Evolutionary conservation across 2,113 vertebrate species (phyloP), one percentile per base, ranked within the genome.

Genomic region (Macaca nemestrina): DNA sequence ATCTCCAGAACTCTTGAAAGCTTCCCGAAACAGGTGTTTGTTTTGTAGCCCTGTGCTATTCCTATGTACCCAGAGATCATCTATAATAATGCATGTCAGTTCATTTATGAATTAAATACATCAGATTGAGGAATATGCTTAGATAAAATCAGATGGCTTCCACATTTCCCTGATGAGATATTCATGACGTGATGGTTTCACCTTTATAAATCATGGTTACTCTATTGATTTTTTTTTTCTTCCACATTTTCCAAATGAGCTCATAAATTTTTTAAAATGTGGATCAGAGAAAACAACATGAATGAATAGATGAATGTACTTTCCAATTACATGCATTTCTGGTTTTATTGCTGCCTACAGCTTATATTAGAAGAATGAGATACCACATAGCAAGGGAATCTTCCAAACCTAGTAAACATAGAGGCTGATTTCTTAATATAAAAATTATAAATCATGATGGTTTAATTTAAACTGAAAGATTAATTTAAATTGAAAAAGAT

Each of bases 151-250:
- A 93, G 95, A 97, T 94, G 92, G 64, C 48, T 97, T 97, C 90
- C 93, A 91, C 89, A 92, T 97, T 97, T 96, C 88, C 52, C 89
- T 94, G 76, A 97, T 98, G 90, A 98, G 97, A 98, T 97, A 98
- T 98, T 97, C 93, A 97, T 97, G 88, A 83, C 95, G 86, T 70
- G 76, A 97, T 81, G 30, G 64, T 81, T 93, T 97, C 61, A 92
- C 82, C 76, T 97, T 97, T 98, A 98, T 98, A 98, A 98, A 97
- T 98, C 98, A 98, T 75, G 52, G 90, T 68, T 96, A 96, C 87
- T 94, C 86, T 96, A 97, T 96, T 98, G 98, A 98, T 95, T 97
- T 87, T 90, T 61, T 93, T 93, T 88, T 57, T 84, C 85, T 83
- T 92, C 84, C 92, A 93, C 91, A 97, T 97, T 98, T 98, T 96